These are phyloP conservation scores for Synaphobranchus kaupii DNA, from an alignment of 2,797 vertebrate species.

Conservation along the genomic window DNA sequence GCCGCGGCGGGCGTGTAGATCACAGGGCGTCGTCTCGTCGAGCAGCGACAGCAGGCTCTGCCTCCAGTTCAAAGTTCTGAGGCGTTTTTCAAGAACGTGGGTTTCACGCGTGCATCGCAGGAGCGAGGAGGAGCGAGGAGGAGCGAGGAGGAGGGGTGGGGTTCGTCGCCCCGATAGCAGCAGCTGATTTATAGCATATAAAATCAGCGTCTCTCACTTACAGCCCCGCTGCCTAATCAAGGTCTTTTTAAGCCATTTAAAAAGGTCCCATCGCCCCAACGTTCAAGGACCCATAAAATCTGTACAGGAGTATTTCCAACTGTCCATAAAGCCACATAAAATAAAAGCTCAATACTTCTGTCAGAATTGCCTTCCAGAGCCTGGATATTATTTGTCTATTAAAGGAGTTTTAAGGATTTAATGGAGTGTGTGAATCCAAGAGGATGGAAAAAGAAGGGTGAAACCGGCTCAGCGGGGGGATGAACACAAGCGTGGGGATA, in stretches of 20 bases:
- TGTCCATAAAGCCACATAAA: neutral
- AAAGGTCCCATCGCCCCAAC: neutral
- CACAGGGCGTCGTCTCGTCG: neutral
- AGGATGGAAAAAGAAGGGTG: neutral
- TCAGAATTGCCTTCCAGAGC: neutral
- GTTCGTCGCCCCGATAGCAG: neutral
- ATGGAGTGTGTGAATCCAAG: neutral
- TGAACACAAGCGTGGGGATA: neutral
- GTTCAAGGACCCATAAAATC: neutral
- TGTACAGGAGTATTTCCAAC: neutral
- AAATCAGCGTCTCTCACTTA: neutral
- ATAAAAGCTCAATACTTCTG: neutral
- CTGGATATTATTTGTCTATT: neutral
- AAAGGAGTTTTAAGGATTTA: neutral
- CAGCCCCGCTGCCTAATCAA: neutral
- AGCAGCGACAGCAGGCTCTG: neutral
- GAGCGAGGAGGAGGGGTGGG: no score
- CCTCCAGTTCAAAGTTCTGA: neutral
- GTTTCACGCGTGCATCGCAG: no score
- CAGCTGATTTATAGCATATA: neutral
- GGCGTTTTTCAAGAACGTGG: neutral
- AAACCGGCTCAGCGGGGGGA: neutral
- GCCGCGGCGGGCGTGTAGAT: neutral
- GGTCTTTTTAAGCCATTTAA: neutral
- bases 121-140: no score